These are phyloP conservation scores for Eretmocerus hayati DNA, from an alignment of 2,888 invertebrate species.

Conservation along the genomic window DNA sequence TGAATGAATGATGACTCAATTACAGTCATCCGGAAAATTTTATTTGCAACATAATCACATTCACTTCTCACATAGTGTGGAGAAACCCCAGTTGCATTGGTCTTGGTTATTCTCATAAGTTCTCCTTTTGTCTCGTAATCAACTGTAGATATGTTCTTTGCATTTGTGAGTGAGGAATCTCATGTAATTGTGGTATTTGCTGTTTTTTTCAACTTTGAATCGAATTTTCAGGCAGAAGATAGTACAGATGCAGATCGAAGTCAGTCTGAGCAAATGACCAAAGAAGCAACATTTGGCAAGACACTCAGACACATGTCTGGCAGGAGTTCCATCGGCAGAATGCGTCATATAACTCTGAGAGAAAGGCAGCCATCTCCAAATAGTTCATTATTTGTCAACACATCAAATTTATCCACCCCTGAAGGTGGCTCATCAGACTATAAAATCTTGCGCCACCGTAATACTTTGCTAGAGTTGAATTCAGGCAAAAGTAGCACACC, in stretches of 20 bases:
- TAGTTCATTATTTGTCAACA: slow-evolving; percentile 41
- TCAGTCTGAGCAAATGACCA: slow-evolving; percentile 17
- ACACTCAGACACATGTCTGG: slow-evolving; percentile 40
- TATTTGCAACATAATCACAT: too few relatives aligned
- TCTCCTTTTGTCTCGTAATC: too few relatives aligned
- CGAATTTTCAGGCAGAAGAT: slow-evolving; percentile 11
- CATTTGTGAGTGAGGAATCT: too few relatives aligned
- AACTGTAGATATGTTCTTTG: not conserved
- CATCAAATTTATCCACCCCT: slow-evolving; percentile 31
- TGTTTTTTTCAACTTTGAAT: too few relatives aligned
- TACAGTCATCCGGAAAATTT: too few relatives aligned
- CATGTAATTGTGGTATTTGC: too few relatives aligned
- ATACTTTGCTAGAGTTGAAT: slow-evolving; percentile 24
- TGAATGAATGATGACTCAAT: too few relatives aligned
- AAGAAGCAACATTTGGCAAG: slow-evolving; percentile 38
- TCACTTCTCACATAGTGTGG: too few relatives aligned
- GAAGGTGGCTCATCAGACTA: slow-evolving; percentile 28
- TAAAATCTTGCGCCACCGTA: slow-evolving; percentile 30
- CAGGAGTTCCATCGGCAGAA: slow-evolving; percentile 36
- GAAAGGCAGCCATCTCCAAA: slow-evolving; percentile 39
- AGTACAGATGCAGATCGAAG: slow-evolving; percentile 14
- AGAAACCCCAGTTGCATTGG: too few relatives aligned
- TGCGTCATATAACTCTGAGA: slow-evolving; percentile 34
- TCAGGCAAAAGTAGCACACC: slow-evolving; percentile 28
- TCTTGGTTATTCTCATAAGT: too few relatives aligned